Percentiles rank a stretch among this genome's conserved stretches.
These are phyloP conservation scores for Cacajao melanocephalus DNA, from an alignment of 2,797 vertebrate species.

Conservation along the genomic window DNA sequence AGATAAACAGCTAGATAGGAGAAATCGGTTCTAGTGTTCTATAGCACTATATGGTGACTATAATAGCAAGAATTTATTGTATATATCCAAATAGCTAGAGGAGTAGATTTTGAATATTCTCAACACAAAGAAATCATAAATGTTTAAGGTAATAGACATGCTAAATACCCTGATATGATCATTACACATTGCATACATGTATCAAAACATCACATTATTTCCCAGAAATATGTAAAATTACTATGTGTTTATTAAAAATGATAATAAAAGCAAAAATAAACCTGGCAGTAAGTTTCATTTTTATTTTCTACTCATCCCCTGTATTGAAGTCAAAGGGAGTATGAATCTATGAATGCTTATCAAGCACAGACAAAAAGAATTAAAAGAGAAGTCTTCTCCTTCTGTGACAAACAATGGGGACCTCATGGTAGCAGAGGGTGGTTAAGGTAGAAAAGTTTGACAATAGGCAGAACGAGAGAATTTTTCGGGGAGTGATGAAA, in stretches of 20 bases:
- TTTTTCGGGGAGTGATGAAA: background rate
- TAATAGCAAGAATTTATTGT: background rate
- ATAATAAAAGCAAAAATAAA: background rate
- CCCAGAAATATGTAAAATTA: background rate
- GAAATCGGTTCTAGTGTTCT: background rate
- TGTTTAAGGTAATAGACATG: background rate
- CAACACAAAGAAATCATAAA: background rate
- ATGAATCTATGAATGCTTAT: background rate
- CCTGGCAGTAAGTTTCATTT: background rate
- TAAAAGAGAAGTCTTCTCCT: background rate
- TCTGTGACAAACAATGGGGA: background rate
- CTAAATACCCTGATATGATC: background rate
- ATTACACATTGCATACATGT: background rate
- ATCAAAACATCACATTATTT: background rate
- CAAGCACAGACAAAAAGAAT: background rate
- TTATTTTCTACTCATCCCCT: too few species aligned
- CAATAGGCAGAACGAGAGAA: background rate
- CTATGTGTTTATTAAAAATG: background rate
- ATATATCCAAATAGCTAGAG: background rate
- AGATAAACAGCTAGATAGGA: background rate
- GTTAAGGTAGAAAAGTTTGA: background rate
- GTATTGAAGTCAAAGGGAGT: background rate
- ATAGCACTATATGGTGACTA: background rate
- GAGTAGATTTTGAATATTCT: background rate
- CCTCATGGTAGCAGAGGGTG: background rate